These are phyloP conservation scores for Polyommatus icarus DNA, from an alignment of 2,888 invertebrate genomes.

Conservation along the genomic window DNA sequence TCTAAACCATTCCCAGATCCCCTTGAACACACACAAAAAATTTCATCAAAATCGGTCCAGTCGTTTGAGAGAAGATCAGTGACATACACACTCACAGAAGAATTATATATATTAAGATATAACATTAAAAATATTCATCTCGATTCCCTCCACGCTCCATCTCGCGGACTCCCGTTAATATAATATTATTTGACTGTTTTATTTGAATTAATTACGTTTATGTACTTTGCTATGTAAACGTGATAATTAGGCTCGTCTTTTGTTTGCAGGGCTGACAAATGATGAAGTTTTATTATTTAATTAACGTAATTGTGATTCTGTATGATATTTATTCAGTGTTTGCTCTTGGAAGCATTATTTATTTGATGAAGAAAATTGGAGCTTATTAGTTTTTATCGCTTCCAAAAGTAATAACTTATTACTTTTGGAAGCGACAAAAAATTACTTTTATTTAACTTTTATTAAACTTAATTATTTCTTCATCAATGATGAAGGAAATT, in stretches of 20 bases:
- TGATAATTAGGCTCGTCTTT: constrained; percentile 46
- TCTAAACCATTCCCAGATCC: no score
- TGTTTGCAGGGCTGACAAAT: constrained; percentile 1
- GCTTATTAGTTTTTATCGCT: no score
- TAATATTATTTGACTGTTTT: constrained; percentile 51
- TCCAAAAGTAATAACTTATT: no score
- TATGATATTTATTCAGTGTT: not conserved
- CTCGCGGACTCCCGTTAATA: constrained; percentile 34
- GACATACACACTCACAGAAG: no score
- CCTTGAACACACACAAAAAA: no score
- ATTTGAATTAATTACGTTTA: constrained; percentile 60
- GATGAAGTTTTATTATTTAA: constrained; percentile 8
- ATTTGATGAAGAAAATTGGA: not conserved
- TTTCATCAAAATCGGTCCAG: no score
- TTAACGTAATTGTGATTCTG: constrained; percentile 8
- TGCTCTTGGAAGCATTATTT: not conserved
- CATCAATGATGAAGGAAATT: no score
- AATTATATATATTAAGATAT: no score
- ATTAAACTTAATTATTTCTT: no score
- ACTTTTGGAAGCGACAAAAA: no score
- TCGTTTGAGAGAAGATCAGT: no score
- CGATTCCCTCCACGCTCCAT: not conserved
- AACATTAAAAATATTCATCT: not conserved
- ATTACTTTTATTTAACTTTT: no score
- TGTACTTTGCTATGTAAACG: constrained; percentile 47